Percentiles rank a stretch among this genome's conserved stretches.
phyloP scores from a whole-genome alignment of 2,113 vertebrate genomes.

The Pachycephala philippinensis region DNA sequence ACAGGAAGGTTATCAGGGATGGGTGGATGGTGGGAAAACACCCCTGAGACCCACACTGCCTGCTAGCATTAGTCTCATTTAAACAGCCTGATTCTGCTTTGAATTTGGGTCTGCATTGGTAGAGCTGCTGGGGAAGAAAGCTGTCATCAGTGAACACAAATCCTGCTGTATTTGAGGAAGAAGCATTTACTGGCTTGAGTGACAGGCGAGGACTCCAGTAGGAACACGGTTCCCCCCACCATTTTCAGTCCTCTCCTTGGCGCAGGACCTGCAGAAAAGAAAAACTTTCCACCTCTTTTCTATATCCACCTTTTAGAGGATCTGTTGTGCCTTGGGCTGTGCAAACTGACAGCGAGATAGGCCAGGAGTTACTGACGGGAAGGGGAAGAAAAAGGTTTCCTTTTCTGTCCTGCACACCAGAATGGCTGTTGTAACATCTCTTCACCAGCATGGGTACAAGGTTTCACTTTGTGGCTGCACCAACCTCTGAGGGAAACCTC shows the following conservation, averaged over 20 bases:
- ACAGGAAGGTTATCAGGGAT: background rate
- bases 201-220: background rate
- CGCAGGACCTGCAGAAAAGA: background rate
- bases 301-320: background rate
- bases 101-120: background rate
- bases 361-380: background rate
- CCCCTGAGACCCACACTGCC: background rate
- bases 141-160: background rate
- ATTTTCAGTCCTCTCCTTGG: background rate
- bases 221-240: fast-evolving
- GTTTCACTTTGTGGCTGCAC: background rate
- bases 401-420: background rate
- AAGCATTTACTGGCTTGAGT: background rate
- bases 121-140: background rate
- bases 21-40: background rate
- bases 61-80: background rate
- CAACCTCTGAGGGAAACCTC: background rate
- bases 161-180: background rate
- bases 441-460: background rate
- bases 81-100: background rate
- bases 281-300: background rate
- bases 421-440: background rate
- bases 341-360: background rate
- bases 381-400: background rate
- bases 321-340: background rate